phyloP scores from a whole-genome alignment of 2,888 invertebrate species.

The Galeruca laticollis region DNA sequence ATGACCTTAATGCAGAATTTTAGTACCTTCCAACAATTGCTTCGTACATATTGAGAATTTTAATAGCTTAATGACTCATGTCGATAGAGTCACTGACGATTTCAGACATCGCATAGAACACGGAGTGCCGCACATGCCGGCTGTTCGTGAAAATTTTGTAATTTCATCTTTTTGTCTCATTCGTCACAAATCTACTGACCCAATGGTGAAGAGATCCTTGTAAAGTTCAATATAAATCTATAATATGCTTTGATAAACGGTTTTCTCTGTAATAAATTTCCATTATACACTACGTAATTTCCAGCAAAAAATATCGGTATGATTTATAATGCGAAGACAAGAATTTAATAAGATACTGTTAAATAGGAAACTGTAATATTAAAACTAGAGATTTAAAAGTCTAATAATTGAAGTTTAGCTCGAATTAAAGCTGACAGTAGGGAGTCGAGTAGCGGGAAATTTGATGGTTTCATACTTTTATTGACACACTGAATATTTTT shows the following conservation, averaged over 20 bases:
- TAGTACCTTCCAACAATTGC: neutral
- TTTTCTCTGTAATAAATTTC: no score
- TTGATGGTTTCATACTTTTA: no score
- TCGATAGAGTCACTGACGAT: neutral
- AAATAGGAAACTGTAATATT: no score
- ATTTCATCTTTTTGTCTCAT: neutral
- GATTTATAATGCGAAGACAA: no score
- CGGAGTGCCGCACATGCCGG: neutral
- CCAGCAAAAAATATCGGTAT: no score
- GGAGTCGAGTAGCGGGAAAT: no score
- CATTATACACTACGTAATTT: no score
- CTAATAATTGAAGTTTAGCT: no score
- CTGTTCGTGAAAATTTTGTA: neutral
- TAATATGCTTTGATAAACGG: neutral
- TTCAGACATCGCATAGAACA: neutral
- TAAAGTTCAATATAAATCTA: neutral
- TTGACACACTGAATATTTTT: no score
- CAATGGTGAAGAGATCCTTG: neutral
- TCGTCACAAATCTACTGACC: slow-evolving; percentile 4
- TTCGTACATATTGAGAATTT: neutral
- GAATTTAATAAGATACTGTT: no score
- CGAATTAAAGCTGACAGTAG: no score
- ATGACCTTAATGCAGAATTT: slow-evolving; percentile 5
- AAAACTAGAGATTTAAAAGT: no score
- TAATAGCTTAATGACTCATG: neutral